Conservation (phyloP, 2,888 invertebrate genomes). For the Halictus ligatus region DNA sequence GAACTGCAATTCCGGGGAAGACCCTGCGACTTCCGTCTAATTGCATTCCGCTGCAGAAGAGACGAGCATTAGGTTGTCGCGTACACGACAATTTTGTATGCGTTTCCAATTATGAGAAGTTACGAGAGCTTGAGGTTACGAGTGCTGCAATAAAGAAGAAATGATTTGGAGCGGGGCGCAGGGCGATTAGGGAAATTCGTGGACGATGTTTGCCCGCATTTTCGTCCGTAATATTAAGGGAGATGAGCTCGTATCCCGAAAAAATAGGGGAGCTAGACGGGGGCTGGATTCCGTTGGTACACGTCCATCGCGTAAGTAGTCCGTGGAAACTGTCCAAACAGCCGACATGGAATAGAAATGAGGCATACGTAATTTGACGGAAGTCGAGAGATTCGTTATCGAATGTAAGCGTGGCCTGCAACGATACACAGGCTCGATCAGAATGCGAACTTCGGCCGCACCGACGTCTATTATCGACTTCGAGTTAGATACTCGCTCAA, state of each 20-base stretch:
- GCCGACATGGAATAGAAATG: slow-evolving; percentile 32
- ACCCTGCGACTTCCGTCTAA: neutral
- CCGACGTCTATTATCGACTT: slow-evolving; percentile 19
- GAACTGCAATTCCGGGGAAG: neutral
- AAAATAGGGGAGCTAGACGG: neutral
- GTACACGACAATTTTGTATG: no score
- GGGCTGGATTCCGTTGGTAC: neutral
- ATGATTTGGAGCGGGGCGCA: neutral
- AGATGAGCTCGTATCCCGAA: neutral
- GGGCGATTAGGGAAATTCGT: neutral
- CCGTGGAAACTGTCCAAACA: slow-evolving; percentile 30
- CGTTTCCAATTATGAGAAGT: no score
- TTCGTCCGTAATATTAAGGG: neutral
- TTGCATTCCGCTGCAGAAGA: neutral
- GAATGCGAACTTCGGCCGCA: slow-evolving; percentile 6
- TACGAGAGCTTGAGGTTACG: neutral
- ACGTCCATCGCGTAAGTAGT: slow-evolving; percentile 23
- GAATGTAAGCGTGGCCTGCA: neutral
- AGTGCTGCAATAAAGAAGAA: neutral
- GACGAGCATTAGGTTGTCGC: no score
- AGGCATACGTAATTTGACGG: slow-evolving; percentile 34
- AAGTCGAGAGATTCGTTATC: slow-evolving; percentile 43
- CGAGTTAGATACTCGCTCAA: slow-evolving; percentile 35
- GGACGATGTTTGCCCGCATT: neutral
- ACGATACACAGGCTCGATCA: slow-evolving; percentile 21